A percentile compares a stretch with the other conserved stretches of the same genome.
Evolutionary conservation across 2,113 vertebrate species (phyloP).

Genomic region (Sceloporus tristichus): DNA sequence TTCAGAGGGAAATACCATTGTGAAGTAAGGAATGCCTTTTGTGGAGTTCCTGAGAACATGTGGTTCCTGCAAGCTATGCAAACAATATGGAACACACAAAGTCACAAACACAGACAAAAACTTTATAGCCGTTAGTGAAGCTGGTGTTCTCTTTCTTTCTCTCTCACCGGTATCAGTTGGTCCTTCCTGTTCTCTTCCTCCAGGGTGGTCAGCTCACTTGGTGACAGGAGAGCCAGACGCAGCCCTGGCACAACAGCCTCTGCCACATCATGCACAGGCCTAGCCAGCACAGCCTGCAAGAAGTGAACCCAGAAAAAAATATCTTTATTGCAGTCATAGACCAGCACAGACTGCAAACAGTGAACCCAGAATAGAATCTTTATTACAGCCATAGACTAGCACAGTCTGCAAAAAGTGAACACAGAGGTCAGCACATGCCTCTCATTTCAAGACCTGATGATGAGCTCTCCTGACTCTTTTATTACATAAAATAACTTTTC

Average conservation of each 20-base stretch:
- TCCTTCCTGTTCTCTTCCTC: slow-evolving; percentile 80
- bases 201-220: slow-evolving; percentile 77
- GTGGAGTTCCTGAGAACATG: neutral
- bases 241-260: slow-evolving; percentile 74
- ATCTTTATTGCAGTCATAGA: neutral
- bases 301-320: neutral
- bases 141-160: slow-evolving; percentile 7
- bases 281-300: slow-evolving; percentile 79
- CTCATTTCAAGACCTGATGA: neutral
- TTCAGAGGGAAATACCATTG: neutral
- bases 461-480: neutral
- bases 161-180: slow-evolving; percentile 80
- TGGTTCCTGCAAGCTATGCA: neutral
- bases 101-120: neutral
- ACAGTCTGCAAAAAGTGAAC: slow-evolving; percentile 72
- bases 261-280: slow-evolving; percentile 74
- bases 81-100: neutral
- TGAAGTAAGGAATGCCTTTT: neutral
- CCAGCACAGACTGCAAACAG: neutral
- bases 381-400: slow-evolving; percentile 47
- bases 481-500: neutral
- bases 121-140: neutral
- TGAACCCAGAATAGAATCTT: neutral
- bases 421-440: neutral
- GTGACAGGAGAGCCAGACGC: slow-evolving; percentile 80